Conservation (phyloP, 2,797 vertebrate species). For the Iguana delicatissima region DNA sequence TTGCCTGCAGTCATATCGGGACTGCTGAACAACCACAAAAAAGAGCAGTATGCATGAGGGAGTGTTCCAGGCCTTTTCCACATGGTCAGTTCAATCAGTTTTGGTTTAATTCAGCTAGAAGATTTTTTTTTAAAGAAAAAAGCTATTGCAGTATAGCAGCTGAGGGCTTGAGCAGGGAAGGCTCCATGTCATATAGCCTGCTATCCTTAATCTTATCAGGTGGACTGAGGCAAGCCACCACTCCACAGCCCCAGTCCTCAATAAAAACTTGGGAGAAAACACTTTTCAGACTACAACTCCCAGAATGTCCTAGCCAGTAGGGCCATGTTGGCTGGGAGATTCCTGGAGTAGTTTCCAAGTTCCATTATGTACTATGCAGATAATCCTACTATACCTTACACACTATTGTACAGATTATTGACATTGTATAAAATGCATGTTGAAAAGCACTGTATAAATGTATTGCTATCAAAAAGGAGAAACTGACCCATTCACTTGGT, state of each 20-base stretch:
- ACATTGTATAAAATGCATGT: background rate
- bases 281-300: no score
- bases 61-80: slow-evolving; percentile 13
- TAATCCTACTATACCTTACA: background rate
- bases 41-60: background rate
- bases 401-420: background rate
- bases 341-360: no score
- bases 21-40: background rate
- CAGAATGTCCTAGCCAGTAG: no score
- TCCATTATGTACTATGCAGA: no score
- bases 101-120: slow-evolving; percentile 24
- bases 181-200: background rate
- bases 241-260: background rate
- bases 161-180: background rate
- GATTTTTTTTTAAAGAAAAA: background rate
- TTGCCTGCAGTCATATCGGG: slow-evolving; percentile 32
- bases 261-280: background rate
- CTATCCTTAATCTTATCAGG: background rate
- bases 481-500: background rate
- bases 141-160: background rate
- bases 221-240: background rate
- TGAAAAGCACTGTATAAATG: background rate
- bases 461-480: no score
- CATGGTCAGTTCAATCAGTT: background rate
- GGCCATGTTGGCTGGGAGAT: no score